phyloP scores from a whole-genome alignment of 2,113 vertebrate species.

The Lethenteron reissneri region DNA sequence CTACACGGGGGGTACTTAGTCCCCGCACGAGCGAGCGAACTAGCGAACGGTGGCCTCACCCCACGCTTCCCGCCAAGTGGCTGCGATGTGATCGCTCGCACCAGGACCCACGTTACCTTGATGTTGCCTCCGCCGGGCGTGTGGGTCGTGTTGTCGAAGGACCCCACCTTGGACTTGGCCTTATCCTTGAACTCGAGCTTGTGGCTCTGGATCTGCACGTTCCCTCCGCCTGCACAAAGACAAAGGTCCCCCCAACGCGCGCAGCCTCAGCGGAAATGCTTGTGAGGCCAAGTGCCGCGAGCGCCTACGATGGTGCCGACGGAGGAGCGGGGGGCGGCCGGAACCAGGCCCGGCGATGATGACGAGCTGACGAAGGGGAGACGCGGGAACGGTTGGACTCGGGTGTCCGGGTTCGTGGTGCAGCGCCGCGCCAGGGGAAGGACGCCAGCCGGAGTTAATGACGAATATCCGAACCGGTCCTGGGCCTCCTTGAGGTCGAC shows the following conservation, averaged over 20 bases:
- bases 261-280: not conserved
- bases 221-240: conserved; percentile 41
- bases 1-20: no score
- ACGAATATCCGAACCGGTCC: no score
- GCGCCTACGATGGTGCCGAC: not conserved
- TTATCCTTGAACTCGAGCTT: conserved; percentile 68
- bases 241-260: not conserved
- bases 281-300: not conserved
- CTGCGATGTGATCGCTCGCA: no score
- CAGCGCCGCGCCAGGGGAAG: no score
- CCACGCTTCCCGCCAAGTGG: no score
- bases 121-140: conserved; percentile 28
- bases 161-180: conserved; percentile 56
- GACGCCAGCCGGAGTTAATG: no score
- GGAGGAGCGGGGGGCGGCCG: not conserved
- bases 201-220: conserved; percentile 59
- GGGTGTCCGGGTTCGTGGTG: no score
- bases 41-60: no score
- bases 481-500: no score
- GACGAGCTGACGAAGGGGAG: not conserved
- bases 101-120: conserved; percentile 29
- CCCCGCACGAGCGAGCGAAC: no score
- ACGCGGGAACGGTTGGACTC: not conserved
- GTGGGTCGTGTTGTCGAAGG: conserved; percentile 50
- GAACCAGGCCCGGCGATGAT: not conserved